Percentiles rank a stretch among this genome's conserved stretches.
These are phyloP conservation scores for Hyperopisus bebe DNA, from an alignment of 2,113 vertebrate genomes.

Conservation along the genomic window DNA sequence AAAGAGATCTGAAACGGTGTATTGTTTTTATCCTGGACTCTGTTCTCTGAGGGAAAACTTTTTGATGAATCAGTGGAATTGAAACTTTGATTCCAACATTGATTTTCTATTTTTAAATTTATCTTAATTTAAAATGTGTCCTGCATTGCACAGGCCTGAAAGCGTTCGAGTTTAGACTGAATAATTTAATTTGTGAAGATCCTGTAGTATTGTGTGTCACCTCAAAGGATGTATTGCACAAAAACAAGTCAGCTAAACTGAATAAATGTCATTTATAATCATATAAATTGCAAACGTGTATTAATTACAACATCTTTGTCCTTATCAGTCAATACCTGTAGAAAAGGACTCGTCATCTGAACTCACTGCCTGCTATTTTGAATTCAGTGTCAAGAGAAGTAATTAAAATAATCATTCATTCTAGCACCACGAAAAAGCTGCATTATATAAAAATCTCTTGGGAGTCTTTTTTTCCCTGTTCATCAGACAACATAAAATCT, in stretches of 20 bases:
- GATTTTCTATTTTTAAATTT: background rate
- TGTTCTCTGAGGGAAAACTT: no score
- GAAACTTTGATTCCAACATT: no score
- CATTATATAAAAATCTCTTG: background rate
- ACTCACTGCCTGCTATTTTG: background rate
- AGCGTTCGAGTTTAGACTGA: background rate
- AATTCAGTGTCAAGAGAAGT: background rate
- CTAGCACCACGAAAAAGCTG: background rate
- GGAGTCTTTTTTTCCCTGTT: background rate
- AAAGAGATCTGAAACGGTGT: no score
- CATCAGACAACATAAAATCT: background rate
- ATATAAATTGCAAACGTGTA: background rate
- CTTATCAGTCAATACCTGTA: background rate
- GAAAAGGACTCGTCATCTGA: background rate
- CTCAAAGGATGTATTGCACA: background rate
- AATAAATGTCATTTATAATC: background rate
- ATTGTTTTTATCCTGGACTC: no score
- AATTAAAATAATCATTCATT: background rate
- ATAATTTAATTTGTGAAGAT: background rate
- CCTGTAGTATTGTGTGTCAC: background rate
- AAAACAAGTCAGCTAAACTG: background rate
- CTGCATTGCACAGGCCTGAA: background rate
- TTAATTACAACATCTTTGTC: background rate
- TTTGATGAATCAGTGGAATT: no score
- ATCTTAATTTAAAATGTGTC: background rate